phyloP scores from a whole-genome alignment of 1,140 invertebrate genomes.

The Sitophilus oryzae region DNA sequence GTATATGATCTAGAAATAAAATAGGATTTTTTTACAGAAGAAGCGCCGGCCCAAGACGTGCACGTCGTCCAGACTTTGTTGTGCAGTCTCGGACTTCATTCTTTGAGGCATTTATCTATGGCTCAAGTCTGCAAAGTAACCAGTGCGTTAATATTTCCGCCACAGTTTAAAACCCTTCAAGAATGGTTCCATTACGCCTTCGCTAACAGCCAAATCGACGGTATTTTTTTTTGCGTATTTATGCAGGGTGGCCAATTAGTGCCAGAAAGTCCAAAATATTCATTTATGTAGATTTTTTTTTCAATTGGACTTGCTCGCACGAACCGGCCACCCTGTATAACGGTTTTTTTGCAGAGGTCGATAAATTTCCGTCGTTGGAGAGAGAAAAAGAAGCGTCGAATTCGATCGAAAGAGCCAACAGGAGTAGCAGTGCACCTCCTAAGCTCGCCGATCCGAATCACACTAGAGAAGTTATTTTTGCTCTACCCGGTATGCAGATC shows the following conservation, averaged over 20 bases:
- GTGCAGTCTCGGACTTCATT: constrained; percentile 73
- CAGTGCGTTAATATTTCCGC: constrained; percentile 85
- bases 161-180: constrained; percentile 86
- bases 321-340: too few species aligned
- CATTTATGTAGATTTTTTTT: too few species aligned
- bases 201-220: constrained; percentile 86
- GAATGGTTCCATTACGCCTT: constrained; percentile 98
- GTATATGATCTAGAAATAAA: too few species aligned
- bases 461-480: constrained; percentile 91
- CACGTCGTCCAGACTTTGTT: constrained; percentile 84
- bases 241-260: too few species aligned
- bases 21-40: too few species aligned
- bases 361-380: constrained; percentile 82
- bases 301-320: too few species aligned
- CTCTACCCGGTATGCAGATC: constrained; percentile 84
- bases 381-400: constrained; percentile 56
- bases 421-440: constrained; percentile 45
- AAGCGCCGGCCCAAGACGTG: constrained; percentile 48
- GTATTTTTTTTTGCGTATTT: constrained; percentile 48
- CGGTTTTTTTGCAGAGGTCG: constrained; percentile 67
- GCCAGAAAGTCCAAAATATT: neutral
- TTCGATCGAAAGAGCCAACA: constrained; percentile 45
- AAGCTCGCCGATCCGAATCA: constrained; percentile 77
- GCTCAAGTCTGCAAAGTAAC: constrained; percentile 89
- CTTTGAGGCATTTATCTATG: constrained; percentile 74